Evolutionary conservation across 1,140 invertebrate genomes (phyloP).

Genomic region (Amyelois transitella): DNA sequence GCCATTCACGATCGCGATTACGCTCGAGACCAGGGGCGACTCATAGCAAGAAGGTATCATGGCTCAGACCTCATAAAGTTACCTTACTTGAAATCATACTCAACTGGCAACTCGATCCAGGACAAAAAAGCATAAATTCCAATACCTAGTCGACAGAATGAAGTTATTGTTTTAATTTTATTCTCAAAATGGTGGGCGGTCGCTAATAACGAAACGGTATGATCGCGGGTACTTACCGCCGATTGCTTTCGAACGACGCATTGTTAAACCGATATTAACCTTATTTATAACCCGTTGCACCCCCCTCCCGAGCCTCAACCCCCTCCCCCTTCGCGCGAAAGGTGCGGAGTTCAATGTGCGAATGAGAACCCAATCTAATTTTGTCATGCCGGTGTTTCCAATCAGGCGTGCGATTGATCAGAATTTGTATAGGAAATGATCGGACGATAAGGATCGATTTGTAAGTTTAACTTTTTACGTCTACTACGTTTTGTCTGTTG

Average conservation of each 20-base stretch:
- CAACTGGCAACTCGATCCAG: not conserved
- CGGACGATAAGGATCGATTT: not conserved
- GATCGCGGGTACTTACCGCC: slow-evolving; percentile 3
- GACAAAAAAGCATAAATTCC: not conserved
- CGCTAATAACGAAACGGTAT: not conserved
- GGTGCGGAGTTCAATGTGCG: slow-evolving; percentile 1
- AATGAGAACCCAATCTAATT: slow-evolving; percentile 4
- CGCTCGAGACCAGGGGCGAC: no score
- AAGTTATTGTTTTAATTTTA: not conserved
- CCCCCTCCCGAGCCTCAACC: not conserved
- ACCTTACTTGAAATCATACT: not conserved
- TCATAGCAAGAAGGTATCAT: no score
- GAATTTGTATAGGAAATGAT: slow-evolving; percentile 2
- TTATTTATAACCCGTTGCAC: slow-evolving; percentile 4
- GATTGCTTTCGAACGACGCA: slow-evolving; percentile 1
- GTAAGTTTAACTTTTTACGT: no score
- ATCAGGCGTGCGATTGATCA: not conserved
- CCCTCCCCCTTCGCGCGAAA: not conserved
- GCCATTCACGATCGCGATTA: no score
- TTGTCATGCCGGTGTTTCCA: slow-evolving; percentile 1
- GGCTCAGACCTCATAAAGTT: not conserved
- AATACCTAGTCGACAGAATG: not conserved
- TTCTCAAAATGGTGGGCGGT: not conserved
- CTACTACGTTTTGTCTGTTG: no score
- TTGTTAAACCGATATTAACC: slow-evolving; percentile 3